phyloP scores from a whole-genome alignment of 2,113 vertebrate genomes.

The Petroica traversi region DNA sequence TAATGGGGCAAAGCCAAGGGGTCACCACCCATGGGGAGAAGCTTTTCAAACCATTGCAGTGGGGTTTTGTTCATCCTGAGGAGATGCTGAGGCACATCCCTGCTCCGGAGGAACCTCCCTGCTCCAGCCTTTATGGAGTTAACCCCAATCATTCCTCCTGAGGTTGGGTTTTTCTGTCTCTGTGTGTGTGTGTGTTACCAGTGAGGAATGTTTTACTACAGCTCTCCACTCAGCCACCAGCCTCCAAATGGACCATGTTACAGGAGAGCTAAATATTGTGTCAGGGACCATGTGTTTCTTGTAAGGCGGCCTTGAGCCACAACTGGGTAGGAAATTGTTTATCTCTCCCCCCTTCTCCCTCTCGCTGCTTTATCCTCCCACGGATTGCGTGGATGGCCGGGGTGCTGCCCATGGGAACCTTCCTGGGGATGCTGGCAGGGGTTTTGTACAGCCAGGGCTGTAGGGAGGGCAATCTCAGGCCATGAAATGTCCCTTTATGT shows the following conservation, averaged over 20 bases:
- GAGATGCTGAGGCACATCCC: neutral
- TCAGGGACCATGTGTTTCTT: constrained; percentile 78
- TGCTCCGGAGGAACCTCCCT: neutral
- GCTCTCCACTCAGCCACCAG: constrained; percentile 74
- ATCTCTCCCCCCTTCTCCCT: constrained; percentile 21
- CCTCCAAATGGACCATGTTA: constrained; percentile 77
- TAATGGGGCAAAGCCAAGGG: neutral
- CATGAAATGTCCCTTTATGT: neutral
- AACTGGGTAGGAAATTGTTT: constrained; percentile 64
- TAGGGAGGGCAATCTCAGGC: neutral
- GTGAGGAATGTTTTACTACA: constrained; percentile 67
- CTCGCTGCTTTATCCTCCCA: constrained; percentile 36
- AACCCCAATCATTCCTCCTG: neutral
- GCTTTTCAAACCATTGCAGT: neutral
- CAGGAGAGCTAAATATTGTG: constrained; percentile 68
- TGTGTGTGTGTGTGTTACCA: neutral
- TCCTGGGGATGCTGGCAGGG: neutral
- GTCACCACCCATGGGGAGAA: neutral
- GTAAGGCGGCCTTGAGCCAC: constrained; percentile 62
- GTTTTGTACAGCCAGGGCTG: neutral
- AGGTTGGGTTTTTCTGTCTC: neutral
- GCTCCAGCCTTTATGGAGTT: constrained; percentile 43
- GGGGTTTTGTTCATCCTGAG: neutral
- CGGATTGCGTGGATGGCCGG: neutral
- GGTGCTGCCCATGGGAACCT: neutral